Percentiles rank a stretch among this genome's conserved stretches.
Conservation (phyloP, 2,113 vertebrate species). For the Lamprologus ornatipinnis region DNA sequence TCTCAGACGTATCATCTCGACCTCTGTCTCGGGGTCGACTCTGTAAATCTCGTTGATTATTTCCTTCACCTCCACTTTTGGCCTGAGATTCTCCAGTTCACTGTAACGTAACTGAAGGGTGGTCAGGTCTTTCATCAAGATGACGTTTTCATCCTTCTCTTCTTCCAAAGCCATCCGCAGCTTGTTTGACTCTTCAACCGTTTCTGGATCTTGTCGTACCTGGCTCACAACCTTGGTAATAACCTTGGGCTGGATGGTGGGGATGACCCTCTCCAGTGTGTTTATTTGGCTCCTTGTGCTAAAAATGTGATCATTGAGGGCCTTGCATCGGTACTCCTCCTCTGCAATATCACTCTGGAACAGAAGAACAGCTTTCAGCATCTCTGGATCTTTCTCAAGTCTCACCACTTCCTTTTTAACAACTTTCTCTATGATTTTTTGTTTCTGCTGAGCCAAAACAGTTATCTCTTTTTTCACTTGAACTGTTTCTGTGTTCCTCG, state of each 20-base stretch:
- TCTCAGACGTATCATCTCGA: slow-evolving; percentile 74
- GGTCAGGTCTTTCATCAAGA: slow-evolving; percentile 71
- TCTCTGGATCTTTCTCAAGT: slow-evolving; percentile 86
- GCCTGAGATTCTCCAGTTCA: slow-evolving; percentile 69
- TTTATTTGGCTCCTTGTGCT: slow-evolving; percentile 74
- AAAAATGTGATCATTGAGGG: slow-evolving; percentile 65
- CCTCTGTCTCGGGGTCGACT: slow-evolving; percentile 84
- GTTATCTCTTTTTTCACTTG: slow-evolving; percentile 74
- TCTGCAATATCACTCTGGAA: slow-evolving; percentile 75
- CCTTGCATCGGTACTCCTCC: slow-evolving; percentile 63
- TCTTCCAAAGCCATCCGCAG: slow-evolving; percentile 75
- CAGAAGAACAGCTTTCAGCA: slow-evolving; percentile 76
- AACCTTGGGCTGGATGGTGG: slow-evolving; percentile 82
- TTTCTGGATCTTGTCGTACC: slow-evolving; percentile 81
- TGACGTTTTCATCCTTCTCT: slow-evolving; percentile 68
- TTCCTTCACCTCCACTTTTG: slow-evolving; percentile 84
- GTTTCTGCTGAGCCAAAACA: slow-evolving; percentile 75
- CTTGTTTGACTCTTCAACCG: slow-evolving; percentile 72
- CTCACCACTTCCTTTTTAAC: slow-evolving; percentile 89
- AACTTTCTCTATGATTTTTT: slow-evolving; percentile 78
- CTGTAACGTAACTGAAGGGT: slow-evolving; percentile 68
- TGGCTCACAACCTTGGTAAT: slow-evolving; percentile 86
- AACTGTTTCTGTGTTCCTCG: slow-evolving; percentile 58
- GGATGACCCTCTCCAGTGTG: slow-evolving; percentile 81
- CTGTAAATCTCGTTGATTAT: slow-evolving; percentile 81